These are phyloP conservation scores for Galeopsomyia nigrocyanea DNA, from an alignment of 2,888 invertebrate species.

Conservation along the genomic window DNA sequence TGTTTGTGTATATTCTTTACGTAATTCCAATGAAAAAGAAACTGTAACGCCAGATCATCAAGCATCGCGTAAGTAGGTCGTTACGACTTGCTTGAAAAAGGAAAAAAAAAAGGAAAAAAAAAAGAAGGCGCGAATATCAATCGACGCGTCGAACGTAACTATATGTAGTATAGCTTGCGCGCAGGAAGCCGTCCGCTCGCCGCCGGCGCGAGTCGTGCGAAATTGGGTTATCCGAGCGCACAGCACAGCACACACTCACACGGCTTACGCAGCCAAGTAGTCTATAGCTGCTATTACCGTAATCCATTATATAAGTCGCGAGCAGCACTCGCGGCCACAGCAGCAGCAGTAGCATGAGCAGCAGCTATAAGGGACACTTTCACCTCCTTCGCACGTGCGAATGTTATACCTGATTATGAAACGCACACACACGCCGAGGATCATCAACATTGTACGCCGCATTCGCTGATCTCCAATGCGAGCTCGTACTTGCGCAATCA, in stretches of 20 bases:
- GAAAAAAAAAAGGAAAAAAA: background rate
- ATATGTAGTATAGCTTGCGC: background rate
- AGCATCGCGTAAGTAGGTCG: background rate
- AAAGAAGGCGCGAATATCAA: conserved; percentile 6
- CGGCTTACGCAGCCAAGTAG: background rate
- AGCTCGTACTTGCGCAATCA: no score
- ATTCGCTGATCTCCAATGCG: no score
- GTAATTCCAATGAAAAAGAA: no score
- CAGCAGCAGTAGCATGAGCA: conserved; percentile 8
- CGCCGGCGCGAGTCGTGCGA: conserved; percentile 17
- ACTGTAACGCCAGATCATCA: no score
- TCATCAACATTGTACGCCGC: no score
- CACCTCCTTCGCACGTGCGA: conserved; percentile 37
- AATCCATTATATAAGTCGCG: conserved; percentile 52
- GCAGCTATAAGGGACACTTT: conserved; percentile 49
- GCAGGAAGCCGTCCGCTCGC: conserved; percentile 38
- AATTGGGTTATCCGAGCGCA: conserved; percentile 45
- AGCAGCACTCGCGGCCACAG: background rate
- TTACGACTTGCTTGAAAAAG: background rate
- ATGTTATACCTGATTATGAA: no score
- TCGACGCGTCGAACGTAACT: conserved; percentile 8
- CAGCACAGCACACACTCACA: no score
- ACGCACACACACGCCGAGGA: no score
- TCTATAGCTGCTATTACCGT: conserved; percentile 45
- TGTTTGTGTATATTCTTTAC: no score